Conservation (phyloP, 2,888 invertebrate species). For the Brachyptera risi region DNA sequence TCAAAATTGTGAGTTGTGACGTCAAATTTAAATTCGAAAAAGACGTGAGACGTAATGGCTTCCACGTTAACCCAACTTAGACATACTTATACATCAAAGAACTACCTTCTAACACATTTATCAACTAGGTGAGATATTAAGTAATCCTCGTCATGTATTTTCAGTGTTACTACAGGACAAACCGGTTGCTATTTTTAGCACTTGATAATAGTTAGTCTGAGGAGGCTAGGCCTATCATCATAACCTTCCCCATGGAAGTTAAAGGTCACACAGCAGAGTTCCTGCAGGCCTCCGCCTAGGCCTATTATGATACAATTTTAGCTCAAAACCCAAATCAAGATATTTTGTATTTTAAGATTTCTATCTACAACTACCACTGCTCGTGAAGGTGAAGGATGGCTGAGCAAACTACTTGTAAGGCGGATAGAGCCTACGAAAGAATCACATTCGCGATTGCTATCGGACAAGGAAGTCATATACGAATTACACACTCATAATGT, state of each 20-base stretch:
- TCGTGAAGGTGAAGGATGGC: conserved; percentile 64
- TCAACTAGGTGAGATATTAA: conserved; percentile 17
- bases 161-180: too few species aligned
- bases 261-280: not conserved
- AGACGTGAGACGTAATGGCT: not conserved
- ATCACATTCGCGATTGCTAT: conserved; percentile 93
- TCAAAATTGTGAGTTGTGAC: too few species aligned
- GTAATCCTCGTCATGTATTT: too few species aligned
- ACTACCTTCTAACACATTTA: conserved; percentile 3
- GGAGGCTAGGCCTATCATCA: not conserved
- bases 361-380: conserved; percentile 25
- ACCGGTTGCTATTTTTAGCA: too few species aligned
- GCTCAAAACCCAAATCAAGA: not conserved
- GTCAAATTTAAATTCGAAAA: too few species aligned
- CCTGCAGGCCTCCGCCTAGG: not conserved
- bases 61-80: conserved; percentile 3
- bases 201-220: too few species aligned
- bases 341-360: conserved; percentile 20
- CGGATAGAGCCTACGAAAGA: conserved; percentile 93
- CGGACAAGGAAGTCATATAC: conserved; percentile 94
- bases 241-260: not conserved
- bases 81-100: not conserved
- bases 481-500: conserved; percentile 94
- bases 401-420: conserved; percentile 82
- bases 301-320: not conserved